Base-by-base conservation (phyloP, 2,888 invertebrate species). In the Eupithecia dodoneata region DNA sequence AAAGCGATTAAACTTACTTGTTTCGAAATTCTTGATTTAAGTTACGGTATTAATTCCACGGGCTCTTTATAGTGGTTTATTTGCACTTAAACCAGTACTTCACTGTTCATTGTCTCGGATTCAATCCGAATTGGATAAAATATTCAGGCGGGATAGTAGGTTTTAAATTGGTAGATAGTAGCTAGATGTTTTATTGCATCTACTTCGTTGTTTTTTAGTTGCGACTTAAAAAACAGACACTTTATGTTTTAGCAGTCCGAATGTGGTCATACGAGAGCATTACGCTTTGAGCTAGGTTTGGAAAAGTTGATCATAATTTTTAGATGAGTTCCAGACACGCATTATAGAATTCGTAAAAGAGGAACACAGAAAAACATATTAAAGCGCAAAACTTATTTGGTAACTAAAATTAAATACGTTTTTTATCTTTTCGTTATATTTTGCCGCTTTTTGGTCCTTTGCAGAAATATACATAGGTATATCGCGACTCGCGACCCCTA, bases 1-100 rank as follows among this genome's bases (percentile, higher is more conserved):
- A 76, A 81, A 85, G 79, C 85, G 79, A 78, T 88, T 85, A 82
- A 86, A 87, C 83, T 85, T 86, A 65, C 41, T 52, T 10, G 65
- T 41, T 66, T 66, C 66, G 42, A 66, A 66, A 42, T 66, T 66
- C 42, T 15, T 18, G 66, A 63, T 42, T 66, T 66, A 69, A 69
- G 69, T 69, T 69, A 42, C 69, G n/a, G 44, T 45, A 69, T 69
- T 42, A 44, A 69, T 69, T 69, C 44, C 44, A 45, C 69, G 42
- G 45, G n/a, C n/a, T 69, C 71, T 71, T 52, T 71, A 45, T 41
- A 71, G 47, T 49, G 30, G 71, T 71, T 71, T 71, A 71, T 71
- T 47, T 71, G 41, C 41, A 4, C 30, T 71, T 30, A 30, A 72
- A 55, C 30, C 15, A 71, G 71, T 66, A 42, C 41, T 63, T 66